These are phyloP conservation scores for Acipenser transmontanus DNA, from an alignment of 2,797 vertebrate species.

Conservation along the genomic window DNA sequence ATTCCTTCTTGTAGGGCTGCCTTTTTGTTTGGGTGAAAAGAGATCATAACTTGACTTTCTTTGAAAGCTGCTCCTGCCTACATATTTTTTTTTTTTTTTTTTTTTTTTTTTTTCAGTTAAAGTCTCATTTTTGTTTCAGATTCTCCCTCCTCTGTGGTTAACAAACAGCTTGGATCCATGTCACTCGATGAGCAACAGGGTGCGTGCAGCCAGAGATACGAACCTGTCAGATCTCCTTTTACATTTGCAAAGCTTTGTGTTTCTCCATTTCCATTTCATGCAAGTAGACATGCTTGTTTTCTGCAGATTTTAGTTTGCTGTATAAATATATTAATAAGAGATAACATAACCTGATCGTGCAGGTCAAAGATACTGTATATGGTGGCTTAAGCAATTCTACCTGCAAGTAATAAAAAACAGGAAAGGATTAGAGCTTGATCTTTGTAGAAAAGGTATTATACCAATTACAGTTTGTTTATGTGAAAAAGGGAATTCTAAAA, in stretches of 20 bases:
- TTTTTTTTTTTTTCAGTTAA: constrained; percentile 56
- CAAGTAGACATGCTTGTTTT: constrained; percentile 1
- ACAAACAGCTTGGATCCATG: constrained; percentile 99
- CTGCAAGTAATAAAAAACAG: neutral
- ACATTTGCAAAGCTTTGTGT: constrained; percentile 30
- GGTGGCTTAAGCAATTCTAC: constrained; percentile 8
- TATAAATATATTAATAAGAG: neutral
- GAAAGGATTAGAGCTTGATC: no score
- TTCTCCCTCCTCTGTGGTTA: constrained; percentile 95
- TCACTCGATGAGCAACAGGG: constrained; percentile 95
- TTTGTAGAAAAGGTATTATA: no score
- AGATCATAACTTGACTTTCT: neutral
- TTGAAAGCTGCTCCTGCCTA: constrained; percentile 49
- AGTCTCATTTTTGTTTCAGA: constrained; percentile 94
- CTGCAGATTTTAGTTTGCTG: neutral
- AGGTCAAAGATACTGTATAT: neutral
- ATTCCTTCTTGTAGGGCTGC: no score
- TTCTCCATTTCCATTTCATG: constrained; percentile 31
- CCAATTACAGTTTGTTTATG: no score
- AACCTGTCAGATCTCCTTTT: constrained; percentile 49
- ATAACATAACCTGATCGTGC: neutral
- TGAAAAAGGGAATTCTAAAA: no score
- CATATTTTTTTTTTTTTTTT: constrained; percentile 14
- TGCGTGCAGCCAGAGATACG: constrained; percentile 69
- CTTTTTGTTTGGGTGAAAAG: no score